Base-by-base conservation (phyloP, 2,113 vertebrate species). In the Cynocephalus volans region DNA sequence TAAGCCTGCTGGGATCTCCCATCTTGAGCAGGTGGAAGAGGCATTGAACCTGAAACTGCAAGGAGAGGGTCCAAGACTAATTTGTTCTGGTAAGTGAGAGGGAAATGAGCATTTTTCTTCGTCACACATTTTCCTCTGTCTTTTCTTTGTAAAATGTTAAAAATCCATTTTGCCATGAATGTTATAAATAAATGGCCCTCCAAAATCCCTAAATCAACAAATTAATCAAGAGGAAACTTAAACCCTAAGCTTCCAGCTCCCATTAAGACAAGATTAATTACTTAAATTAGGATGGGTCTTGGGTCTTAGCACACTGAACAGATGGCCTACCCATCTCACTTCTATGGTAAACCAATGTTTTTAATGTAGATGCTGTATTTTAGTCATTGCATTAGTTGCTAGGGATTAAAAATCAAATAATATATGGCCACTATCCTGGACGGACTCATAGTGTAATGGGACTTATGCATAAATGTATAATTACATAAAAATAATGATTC, bases 21-120 rank as follows among this genome's bases (percentile, higher is more conserved):
- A 52, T 73, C 81, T 87, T 81, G 60, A 96, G 48, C 85, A 76
- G 79, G 48, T 60, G 24, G 91, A 70, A 56, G 93, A 93, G 24
- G 52, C 52, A 56, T 18, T 89, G 89, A 81, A 76, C 54, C 65
- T 69, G 24, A 81, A 81, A 65, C 31, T 75, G 8, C 58, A 45
- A 72, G 48, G 41, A 89, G 65, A 80, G 67, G 23, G 17, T 80
- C 50, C 64, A 92, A 64, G 50, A 33, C 54, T 72, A 45, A 45
- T 31, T 72, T 45, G 14, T 41, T 56, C 45, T 41, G 54, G 93
- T 97, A 75, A 93, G 81, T 81, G 70, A 76, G n/a, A 72, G 26
- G n/a, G n/a, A 76, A 76, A 48, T 26, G 12, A 62, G 8, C 15
- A 33, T 12, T 48, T 86, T 88, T 50, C 17, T 96, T 23, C 26